phyloP scores from a whole-genome alignment of 2,888 invertebrate genomes.

The Sympetrum striolatum region DNA sequence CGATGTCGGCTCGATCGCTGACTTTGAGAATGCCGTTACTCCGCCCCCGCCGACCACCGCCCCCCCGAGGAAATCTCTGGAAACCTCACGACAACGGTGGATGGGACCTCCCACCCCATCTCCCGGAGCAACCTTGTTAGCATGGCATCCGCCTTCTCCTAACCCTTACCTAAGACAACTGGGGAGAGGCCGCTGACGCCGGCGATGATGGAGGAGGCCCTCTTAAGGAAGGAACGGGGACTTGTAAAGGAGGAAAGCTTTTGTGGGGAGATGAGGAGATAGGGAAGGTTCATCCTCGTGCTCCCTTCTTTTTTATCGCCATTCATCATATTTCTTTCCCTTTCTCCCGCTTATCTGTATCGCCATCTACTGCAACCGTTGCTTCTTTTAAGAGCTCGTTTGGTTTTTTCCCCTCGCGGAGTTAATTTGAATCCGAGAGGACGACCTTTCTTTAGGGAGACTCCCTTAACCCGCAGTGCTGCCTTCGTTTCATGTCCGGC shows the following conservation, averaged over 20 bases:
- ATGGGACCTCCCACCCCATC: background rate
- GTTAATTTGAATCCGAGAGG: background rate
- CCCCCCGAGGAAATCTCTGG: background rate
- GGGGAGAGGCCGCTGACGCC: background rate
- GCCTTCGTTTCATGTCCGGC: too few relatives aligned
- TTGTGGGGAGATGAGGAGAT: background rate
- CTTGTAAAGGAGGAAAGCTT: background rate
- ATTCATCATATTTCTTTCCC: background rate
- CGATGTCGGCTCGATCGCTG: background rate
- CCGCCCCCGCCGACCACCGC: background rate
- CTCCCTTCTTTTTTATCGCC: background rate
- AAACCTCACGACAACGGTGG: background rate
- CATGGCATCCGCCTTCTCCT: conserved; percentile 12
- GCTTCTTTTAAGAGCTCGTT: background rate
- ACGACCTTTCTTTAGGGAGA: background rate
- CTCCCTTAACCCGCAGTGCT: too few relatives aligned
- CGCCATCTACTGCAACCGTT: background rate
- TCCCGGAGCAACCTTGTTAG: conserved; percentile 3
- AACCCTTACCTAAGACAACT: conserved; percentile 41
- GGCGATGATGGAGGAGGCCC: background rate
- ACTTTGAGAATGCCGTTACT: background rate
- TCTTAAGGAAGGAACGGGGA: background rate
- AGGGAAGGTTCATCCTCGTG: background rate
- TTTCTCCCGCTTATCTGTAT: background rate
- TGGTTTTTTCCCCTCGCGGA: background rate